These are phyloP conservation scores for Actenoides lindsayi DNA, from an alignment of 2,113 vertebrate genomes.

Conservation along the genomic window DNA sequence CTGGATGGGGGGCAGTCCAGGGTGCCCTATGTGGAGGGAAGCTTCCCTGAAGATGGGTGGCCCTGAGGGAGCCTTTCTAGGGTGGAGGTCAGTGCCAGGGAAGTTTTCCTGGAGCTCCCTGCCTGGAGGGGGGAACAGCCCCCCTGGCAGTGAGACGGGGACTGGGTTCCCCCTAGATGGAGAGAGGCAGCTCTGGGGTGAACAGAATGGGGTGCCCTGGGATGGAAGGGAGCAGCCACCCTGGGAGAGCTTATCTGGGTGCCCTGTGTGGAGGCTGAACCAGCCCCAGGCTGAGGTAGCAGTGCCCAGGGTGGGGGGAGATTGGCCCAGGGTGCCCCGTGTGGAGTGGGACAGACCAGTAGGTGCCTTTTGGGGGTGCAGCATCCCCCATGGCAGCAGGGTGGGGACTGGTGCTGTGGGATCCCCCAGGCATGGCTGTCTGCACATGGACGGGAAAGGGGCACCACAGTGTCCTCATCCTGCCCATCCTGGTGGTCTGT, in stretches of 20 bases:
- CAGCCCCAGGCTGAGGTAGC: neutral
- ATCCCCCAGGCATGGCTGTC: neutral
- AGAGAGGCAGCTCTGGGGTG: neutral
- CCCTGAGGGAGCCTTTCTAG: neutral
- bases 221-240: neutral
- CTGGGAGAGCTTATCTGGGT: neutral
- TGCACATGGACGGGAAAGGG: neutral
- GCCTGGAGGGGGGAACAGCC: neutral
- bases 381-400: rapidly evolving
- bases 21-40: neutral
- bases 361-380: neutral
- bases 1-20: neutral
- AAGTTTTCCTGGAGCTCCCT: neutral
- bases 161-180: neutral
- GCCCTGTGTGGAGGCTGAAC: neutral
- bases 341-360: rapidly evolving
- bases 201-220: neutral
- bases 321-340: neutral
- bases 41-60: neutral
- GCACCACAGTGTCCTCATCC: rapidly evolving
- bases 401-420: neutral
- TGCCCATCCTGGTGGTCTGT: rapidly evolving
- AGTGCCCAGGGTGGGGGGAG: neutral
- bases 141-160: neutral
- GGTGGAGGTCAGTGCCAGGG: neutral